phyloP scores from a whole-genome alignment of 2,888 invertebrate genomes.

The Pristionchus mayeri region DNA sequence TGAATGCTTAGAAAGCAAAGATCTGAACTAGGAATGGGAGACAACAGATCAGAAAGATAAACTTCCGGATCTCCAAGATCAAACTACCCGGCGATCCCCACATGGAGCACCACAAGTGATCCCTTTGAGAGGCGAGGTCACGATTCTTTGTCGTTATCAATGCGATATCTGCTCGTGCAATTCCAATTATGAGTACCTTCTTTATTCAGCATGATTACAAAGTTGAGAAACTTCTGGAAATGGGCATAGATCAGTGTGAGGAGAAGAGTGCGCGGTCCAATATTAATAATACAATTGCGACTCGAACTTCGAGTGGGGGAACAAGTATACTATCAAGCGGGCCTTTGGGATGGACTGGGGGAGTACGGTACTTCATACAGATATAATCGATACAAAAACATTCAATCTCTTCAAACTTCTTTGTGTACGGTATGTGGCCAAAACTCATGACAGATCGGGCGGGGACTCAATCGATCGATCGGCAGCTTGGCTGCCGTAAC shows the following conservation, averaged over 20 bases:
- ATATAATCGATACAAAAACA: slow-evolving; percentile 7
- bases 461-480: not conserved
- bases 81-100: too few species aligned
- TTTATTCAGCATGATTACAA: slow-evolving; percentile 41
- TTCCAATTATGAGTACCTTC: not conserved
- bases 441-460: not conserved
- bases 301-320: not conserved
- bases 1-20: too few species aligned
- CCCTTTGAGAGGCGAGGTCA: too few species aligned
- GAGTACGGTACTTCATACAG: slow-evolving; percentile 23
- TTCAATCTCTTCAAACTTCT: slow-evolving; percentile 36
- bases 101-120: too few species aligned
- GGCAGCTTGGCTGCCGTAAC: slow-evolving; percentile 35
- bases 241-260: slow-evolving; percentile 35
- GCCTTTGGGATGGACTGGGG: not conserved
- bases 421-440: slow-evolving; percentile 25
- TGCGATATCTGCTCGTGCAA: not conserved
- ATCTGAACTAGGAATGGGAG: too few species aligned
- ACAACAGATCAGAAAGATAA: too few species aligned
- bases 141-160: too few species aligned
- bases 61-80: too few species aligned
- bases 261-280: not conserved
- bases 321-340: slow-evolving; percentile 15
- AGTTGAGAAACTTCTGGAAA: slow-evolving; percentile 33
- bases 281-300: slow-evolving; percentile 19